Conservation (phyloP, 1,140 invertebrate genomes). For the Dolichoris vasculosae region DNA sequence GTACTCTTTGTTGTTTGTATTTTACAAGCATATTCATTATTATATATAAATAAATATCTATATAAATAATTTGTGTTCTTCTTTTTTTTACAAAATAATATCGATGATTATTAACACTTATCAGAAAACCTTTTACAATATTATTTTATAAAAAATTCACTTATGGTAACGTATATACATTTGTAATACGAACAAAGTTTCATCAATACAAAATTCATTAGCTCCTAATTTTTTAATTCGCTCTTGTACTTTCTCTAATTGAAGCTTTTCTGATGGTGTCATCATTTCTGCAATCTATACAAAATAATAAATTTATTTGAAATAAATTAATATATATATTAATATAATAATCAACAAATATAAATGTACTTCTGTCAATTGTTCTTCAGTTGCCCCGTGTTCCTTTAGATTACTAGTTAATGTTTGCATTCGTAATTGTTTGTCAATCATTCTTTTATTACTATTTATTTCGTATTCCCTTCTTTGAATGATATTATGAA, state of each 20-base stretch:
- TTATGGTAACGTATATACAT: constrained; percentile 76
- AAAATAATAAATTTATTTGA: constrained; percentile 53
- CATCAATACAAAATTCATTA: constrained; percentile 81
- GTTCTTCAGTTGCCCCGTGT: constrained; percentile 82
- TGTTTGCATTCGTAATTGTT: constrained; percentile 87
- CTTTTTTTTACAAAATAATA: constrained; percentile 50
- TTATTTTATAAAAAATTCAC: constrained; percentile 22
- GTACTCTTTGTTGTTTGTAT: constrained; percentile 75
- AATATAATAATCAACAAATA: constrained; percentile 16
- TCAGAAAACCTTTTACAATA: constrained; percentile 1
- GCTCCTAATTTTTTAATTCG: constrained; percentile 80
- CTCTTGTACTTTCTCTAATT: constrained; percentile 80
- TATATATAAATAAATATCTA: constrained; percentile 73
- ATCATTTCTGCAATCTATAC: constrained; percentile 84
- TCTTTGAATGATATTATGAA: constrained; percentile 82
- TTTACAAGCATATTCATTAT: constrained; percentile 75
- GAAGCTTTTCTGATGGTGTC: constrained; percentile 83
- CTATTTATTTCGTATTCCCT: constrained; percentile 78
- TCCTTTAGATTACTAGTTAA: constrained; percentile 85
- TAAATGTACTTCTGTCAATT: constrained; percentile 82
- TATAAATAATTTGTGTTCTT: constrained; percentile 62
- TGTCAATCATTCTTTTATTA: constrained; percentile 87
- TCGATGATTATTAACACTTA: not conserved
- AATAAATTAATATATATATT: not conserved
- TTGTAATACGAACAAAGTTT: constrained; percentile 83